These are phyloP conservation scores for Perca schrenkii DNA, from an alignment of 2,113 vertebrate genomes.

Conservation along the genomic window DNA sequence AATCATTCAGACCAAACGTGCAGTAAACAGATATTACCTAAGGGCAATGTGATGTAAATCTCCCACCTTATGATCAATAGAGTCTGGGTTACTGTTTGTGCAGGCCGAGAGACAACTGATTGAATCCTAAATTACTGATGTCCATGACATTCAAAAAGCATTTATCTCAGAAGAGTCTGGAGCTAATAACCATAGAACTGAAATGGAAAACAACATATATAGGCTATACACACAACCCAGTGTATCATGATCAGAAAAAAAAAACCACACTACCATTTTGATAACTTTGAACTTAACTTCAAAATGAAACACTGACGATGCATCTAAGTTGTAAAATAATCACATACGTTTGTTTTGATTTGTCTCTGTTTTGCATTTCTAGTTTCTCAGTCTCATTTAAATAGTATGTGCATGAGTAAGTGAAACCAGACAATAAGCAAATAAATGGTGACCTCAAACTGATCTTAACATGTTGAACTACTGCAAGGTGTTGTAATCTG, in stretches of 20 bases:
- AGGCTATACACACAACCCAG: background rate
- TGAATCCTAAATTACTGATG: slow-evolving; percentile 39
- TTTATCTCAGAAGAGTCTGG: slow-evolving; percentile 35
- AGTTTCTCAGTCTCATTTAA: slow-evolving; percentile 4
- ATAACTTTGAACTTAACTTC: background rate
- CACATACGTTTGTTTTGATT: background rate
- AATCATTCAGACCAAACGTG: slow-evolving; percentile 60
- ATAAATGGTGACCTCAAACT: slow-evolving; percentile 20
- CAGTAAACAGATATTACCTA: slow-evolving; percentile 64
- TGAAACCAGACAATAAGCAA: slow-evolving; percentile 11
- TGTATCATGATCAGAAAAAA: slow-evolving; percentile 1
- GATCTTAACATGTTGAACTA: background rate
- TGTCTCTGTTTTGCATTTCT: background rate
- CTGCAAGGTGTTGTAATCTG: background rate
- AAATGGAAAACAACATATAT: slow-evolving; percentile 38
- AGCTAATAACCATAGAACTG: slow-evolving; percentile 33
- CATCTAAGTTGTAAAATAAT: background rate
- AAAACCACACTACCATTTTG: background rate
- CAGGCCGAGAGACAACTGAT: slow-evolving; percentile 49
- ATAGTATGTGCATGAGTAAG: slow-evolving; percentile 18
- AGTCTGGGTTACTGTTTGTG: slow-evolving; percentile 41
- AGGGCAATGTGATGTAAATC: slow-evolving; percentile 60
- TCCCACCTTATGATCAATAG: slow-evolving; percentile 62
- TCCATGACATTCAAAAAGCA: slow-evolving; percentile 39
- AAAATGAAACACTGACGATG: slow-evolving; percentile 15